Evolutionary conservation across 2,888 invertebrate species (phyloP).

Genomic region (Campaea margaritaria): DNA sequence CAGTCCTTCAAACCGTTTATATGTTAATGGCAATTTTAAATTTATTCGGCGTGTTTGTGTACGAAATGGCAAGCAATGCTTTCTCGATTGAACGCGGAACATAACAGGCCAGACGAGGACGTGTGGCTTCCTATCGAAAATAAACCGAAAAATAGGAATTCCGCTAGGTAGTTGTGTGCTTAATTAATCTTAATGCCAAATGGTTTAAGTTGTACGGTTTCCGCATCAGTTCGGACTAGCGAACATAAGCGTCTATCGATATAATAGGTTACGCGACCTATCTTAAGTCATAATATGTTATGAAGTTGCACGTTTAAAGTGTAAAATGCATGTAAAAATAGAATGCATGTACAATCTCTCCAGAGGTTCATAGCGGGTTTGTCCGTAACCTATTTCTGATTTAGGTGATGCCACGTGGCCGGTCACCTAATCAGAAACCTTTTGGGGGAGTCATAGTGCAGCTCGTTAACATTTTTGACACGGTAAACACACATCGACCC

Average conservation of each 20-base stretch:
- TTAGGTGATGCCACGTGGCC: conserved; percentile 21
- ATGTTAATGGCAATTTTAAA: conserved; percentile 41
- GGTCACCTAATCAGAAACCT: conserved; percentile 22
- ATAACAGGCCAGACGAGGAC: conserved; percentile 46
- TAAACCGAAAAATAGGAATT: conserved; percentile 47
- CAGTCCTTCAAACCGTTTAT: not conserved
- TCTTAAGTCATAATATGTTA: conserved; percentile 12
- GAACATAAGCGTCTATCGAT: not conserved
- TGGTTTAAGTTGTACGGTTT: not conserved
- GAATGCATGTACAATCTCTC: not conserved
- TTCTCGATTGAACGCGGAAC: conserved; percentile 51
- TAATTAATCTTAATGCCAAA: conserved; percentile 35
- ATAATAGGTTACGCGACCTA: conserved; percentile 18
- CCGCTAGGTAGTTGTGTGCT: conserved; percentile 39
- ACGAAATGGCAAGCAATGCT: conserved; percentile 44
- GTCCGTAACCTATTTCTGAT: not conserved
- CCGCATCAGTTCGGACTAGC: not conserved
- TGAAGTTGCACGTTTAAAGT: conserved; percentile 11
- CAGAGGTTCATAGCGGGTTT: not conserved
- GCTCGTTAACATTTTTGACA: conserved; percentile 68
- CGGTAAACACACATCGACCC: conserved; percentile 78
- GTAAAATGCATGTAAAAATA: conserved; percentile 18
- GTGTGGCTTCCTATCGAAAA: conserved; percentile 48
- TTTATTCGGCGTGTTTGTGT: not conserved
- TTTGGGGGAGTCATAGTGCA: conserved; percentile 10